Base-by-base conservation (phyloP, 2,113 vertebrate genomes). In the Pomatorhinus ruficollis region DNA sequence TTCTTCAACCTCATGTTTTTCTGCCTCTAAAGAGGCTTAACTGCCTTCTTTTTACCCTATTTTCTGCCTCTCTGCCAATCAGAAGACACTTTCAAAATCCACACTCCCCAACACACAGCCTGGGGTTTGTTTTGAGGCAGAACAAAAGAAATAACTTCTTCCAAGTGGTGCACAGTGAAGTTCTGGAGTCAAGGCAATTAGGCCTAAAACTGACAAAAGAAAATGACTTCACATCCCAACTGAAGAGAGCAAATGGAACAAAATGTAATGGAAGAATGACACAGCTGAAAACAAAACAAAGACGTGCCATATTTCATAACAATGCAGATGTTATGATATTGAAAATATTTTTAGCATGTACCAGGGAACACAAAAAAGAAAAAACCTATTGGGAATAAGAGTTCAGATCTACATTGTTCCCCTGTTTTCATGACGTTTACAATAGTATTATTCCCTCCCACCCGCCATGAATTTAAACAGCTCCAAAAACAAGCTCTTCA, bases 231-330 rank as follows among this genome's bases (percentile, higher is more conserved):
- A 87, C 72, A 92, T 78, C 94, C 86, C 91, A 92, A 57, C 52
- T 52, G 83, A 95, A 92, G 83, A 93, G 79, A 94, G 83, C 64
- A 59, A 72, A 93, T 83, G 52, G 83, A 96, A 95, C 56, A 95
- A 93, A 95, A 88, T 75, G 60, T 88, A 83, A 95, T 93, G 90
- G 40, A 95, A 83, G 79, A 95, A 92, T 59, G 77, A 94, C 92
- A 96, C 91, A 95, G 81, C 87, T 90, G 95, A 90, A 96, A 95
- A 83, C 89, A 95, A 95, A 96, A 95, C 78, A 96, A 96, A 96
- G 94, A 91, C 78, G 57, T 60, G 83, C 80, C n/a, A 91, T 95
- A 95, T 95, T 95, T 92, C 72, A 39, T 95, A 95, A 94, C 81
- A 96, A 91, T 91, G 89, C 89, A 94, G 87, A 95, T 95, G 80